phyloP scores from a whole-genome alignment of 2,113 vertebrate species.

The Gorilla gorilla region DNA sequence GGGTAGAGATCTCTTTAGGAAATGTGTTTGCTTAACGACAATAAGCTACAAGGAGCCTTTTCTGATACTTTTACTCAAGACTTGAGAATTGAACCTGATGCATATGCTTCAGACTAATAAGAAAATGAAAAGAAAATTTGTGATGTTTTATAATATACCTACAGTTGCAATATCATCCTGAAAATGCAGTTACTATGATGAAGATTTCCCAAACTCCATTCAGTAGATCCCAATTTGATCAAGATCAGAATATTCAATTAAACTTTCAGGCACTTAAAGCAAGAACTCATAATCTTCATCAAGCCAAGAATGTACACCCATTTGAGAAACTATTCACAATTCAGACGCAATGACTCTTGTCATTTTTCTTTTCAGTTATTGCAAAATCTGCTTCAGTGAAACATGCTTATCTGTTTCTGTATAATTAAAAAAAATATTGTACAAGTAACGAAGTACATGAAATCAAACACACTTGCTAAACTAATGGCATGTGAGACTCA shows the following conservation, averaged over 20 bases:
- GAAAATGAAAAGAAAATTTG: neutral
- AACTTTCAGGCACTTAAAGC: neutral
- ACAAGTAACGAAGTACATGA: neutral
- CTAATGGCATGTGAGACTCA: neutral
- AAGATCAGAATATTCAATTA: neutral
- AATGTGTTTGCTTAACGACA: neutral
- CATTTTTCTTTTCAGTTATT: neutral
- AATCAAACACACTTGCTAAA: neutral
- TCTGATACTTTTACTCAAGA: neutral
- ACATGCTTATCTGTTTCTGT: neutral
- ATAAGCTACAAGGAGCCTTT: neutral
- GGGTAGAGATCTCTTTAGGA: neutral
- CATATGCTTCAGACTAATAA: neutral
- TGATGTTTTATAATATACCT: neutral
- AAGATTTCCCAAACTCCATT: neutral
- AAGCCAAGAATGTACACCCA: neutral
- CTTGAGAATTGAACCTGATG: neutral
- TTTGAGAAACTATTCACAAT: conserved; percentile 35
- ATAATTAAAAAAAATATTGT: neutral
- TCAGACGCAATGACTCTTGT: neutral
- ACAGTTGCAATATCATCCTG: neutral
- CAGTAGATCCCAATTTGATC: neutral
- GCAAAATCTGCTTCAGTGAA: neutral
- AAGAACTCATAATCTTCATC: neutral
- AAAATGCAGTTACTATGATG: neutral